Evolutionary conservation across 2,797 vertebrate species (phyloP).

Genomic region (Allobates femoralis): DNA sequence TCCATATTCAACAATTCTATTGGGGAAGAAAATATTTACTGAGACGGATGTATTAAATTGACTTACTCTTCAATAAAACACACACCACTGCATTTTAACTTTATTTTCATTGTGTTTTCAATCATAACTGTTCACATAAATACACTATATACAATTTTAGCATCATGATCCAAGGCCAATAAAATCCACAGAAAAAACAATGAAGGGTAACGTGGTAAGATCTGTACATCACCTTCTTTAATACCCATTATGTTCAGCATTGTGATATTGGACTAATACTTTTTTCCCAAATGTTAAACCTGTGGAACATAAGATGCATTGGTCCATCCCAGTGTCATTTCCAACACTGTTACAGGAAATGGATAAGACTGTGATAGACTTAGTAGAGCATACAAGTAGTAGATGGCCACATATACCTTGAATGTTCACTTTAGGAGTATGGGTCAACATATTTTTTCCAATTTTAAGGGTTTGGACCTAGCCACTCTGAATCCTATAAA

Average conservation of each 20-base stretch:
- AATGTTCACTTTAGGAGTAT: too few species aligned
- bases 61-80: not conserved
- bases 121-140: slow-evolving; percentile 3
- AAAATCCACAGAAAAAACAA: slow-evolving; percentile 4
- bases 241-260: not conserved
- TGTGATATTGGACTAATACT: not conserved
- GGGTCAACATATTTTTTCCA: too few species aligned
- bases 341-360: too few species aligned
- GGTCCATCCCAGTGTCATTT: too few species aligned
- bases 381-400: too few species aligned
- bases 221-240: not conserved
- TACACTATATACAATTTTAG: slow-evolving; percentile 38
- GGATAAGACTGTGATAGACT: too few species aligned
- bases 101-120: slow-evolving; percentile 20
- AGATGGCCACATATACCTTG: too few species aligned
- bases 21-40: too few species aligned
- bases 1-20: too few species aligned
- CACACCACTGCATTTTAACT: not conserved
- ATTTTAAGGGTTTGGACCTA: too few species aligned
- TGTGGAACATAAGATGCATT: not conserved
- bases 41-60: too few species aligned
- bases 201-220: not conserved
- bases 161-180: slow-evolving; percentile 31
- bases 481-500: too few species aligned
- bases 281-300: not conserved